A percentile compares a stretch with the other conserved stretches of the same genome.
Evolutionary conservation across 2,113 vertebrate genomes (phyloP).

Genomic region (Seriola aureovittata): DNA sequence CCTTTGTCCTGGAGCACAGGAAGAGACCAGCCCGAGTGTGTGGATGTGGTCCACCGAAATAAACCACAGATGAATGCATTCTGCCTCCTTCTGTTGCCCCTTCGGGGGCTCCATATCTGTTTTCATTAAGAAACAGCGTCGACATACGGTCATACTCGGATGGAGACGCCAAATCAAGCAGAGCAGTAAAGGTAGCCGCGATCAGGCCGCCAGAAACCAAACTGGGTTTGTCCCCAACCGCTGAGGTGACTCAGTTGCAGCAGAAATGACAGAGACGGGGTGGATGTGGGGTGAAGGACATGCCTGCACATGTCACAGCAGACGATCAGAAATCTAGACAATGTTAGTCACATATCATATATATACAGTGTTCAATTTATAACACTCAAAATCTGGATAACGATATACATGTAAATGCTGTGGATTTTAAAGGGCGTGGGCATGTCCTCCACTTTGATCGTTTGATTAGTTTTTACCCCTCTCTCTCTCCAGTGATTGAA

Average conservation of each 20-base stretch:
- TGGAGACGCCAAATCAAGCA: conserved; percentile 31
- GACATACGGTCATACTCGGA: neutral
- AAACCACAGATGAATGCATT: neutral
- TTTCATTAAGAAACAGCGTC: conserved; percentile 41
- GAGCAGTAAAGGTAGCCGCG: neutral
- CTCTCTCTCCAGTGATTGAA: conserved; percentile 14
- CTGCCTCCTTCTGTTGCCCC: conserved; percentile 1
- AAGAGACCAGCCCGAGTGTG: neutral
- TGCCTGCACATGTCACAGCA: neutral
- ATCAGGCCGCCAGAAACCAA: conserved; percentile 9
- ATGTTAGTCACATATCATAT: neutral
- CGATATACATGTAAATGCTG: neutral
- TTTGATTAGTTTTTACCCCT: conserved; percentile 21
- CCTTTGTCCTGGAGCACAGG: neutral
- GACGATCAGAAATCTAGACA: neutral
- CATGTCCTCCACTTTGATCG: neutral
- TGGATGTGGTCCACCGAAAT: neutral
- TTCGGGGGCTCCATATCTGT: conserved; percentile 12
- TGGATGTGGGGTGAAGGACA: neutral
- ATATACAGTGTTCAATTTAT: neutral
- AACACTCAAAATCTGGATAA: too few species aligned
- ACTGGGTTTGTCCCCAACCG: neutral
- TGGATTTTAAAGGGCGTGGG: neutral
- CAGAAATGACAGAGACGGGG: conserved; percentile 1
- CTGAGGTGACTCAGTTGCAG: neutral